phyloP scores from a whole-genome alignment of 2,888 invertebrate species.

The Xestia c-nigrum region DNA sequence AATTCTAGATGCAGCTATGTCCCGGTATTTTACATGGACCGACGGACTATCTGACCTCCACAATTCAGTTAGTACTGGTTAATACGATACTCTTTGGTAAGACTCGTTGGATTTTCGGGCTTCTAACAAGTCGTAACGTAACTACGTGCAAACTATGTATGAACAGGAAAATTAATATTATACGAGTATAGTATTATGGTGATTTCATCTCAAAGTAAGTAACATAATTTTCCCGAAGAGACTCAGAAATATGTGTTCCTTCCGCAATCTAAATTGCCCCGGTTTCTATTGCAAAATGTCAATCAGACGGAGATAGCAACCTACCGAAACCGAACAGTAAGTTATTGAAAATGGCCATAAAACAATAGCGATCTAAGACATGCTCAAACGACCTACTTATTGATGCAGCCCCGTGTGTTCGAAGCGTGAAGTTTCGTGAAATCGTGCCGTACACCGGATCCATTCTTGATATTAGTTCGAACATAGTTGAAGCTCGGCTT shows the following conservation, averaged over 20 bases:
- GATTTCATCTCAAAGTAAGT: neutral
- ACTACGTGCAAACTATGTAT: neutral
- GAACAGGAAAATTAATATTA: neutral
- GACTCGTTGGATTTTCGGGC: neutral
- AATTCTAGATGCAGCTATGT: neutral
- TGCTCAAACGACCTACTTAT: slow-evolving; percentile 10
- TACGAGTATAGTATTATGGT: neutral
- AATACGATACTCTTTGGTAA: neutral
- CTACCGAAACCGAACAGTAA: too few species aligned
- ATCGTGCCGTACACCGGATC: neutral
- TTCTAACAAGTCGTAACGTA: neutral
- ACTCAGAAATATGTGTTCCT: neutral
- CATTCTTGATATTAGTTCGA: slow-evolving; percentile 23
- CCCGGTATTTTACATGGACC: neutral
- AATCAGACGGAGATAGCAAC: too few species aligned
- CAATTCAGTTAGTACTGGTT: neutral
- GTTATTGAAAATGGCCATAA: neutral
- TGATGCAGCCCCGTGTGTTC: neutral
- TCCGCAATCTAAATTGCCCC: neutral
- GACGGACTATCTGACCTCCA: neutral
- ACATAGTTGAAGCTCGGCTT: slow-evolving; percentile 16
- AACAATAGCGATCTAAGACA: neutral
- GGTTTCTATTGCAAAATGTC: neutral
- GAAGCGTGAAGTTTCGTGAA: slow-evolving; percentile 26
- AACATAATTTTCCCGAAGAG: neutral